phyloP scores from a whole-genome alignment of 2,113 vertebrate species.

The Lamprologus ornatipinnis region DNA sequence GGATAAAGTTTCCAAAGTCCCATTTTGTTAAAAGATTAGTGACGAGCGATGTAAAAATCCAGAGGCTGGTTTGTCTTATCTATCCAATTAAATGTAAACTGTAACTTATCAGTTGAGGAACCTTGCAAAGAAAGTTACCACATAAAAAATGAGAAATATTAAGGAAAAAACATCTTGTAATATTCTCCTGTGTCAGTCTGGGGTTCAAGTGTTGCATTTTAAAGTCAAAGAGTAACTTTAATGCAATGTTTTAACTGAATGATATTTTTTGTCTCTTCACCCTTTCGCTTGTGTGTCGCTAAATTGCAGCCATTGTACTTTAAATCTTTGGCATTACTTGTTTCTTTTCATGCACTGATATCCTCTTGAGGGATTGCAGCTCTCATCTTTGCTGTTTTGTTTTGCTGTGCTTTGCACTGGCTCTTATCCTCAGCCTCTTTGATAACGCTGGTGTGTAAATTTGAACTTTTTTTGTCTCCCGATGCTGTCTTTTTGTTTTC shows the following conservation, averaged over 20 bases:
- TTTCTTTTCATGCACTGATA: neutral
- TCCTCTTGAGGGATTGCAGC: neutral
- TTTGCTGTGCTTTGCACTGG: neutral
- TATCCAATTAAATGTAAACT: neutral
- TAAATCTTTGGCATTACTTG: neutral
- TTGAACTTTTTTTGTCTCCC: neutral
- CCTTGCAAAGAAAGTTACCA: neutral
- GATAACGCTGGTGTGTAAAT: neutral
- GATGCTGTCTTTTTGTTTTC: neutral
- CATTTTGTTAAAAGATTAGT: neutral
- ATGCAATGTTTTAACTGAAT: neutral
- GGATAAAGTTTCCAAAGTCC: neutral
- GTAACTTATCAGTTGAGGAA: neutral
- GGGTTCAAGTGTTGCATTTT: neutral
- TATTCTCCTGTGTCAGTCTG: neutral
- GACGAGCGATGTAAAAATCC: neutral
- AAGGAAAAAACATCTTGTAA: neutral
- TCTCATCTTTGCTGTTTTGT: neutral
- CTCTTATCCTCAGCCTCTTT: neutral
- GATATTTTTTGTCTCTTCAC: neutral
- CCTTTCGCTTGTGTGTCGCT: neutral
- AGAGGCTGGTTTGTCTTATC: neutral
- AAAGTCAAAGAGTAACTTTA: neutral
- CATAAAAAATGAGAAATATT: neutral
- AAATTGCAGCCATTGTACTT: neutral